Base-by-base conservation (phyloP, 2,797 vertebrate species). In the Lepus townsendii region DNA sequence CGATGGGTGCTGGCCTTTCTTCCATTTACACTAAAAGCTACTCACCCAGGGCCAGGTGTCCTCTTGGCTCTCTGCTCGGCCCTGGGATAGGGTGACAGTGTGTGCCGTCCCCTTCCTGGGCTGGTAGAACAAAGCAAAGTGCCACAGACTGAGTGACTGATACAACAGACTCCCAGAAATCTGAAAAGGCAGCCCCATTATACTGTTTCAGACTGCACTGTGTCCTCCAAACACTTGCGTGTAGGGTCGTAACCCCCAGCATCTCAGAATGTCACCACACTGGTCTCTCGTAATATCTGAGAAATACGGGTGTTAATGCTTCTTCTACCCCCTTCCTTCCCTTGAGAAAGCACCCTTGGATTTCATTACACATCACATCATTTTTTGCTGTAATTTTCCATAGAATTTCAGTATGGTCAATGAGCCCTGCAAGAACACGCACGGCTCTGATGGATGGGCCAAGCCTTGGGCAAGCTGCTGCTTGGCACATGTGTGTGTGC, bases 361-460 rank as follows among this genome's bases (percentile, higher is more conserved):
- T 50, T 92, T 93, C 90, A 93, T 91, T 94, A 88, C 84, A 92
- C 78, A 84, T 50, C 24, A 7, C 30, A 79, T 12, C 35, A 57
- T 47, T 32, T 80, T 92, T 88, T 83, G 35, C 84, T 82, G 1
- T 82, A 35, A 78, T 86, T 96, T 94, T 94, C 83, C 82, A 69
- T 47, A 89, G 7, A 95, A 96, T 90, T 79, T 72, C 38, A 72
- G 54, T 75, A 68, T 0, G 14, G 91, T 95, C 86, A 75, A 68
- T 95, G 95, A 96, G 66, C 26, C 35, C 72, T 95, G 76, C 47
- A 84, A 88, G 89, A 88, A 50, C 86, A 88, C 0, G 8, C 77
- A 72, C 73, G 38, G 57, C 68, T 94, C 38, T 95, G 93, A 92
- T 42, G 83, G 86, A 92, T 84, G 86, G 83, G 27, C 83, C 68